Evolutionary conservation across 1,140 invertebrate species (phyloP).

Genomic region (Oscheius sp.): DNA sequence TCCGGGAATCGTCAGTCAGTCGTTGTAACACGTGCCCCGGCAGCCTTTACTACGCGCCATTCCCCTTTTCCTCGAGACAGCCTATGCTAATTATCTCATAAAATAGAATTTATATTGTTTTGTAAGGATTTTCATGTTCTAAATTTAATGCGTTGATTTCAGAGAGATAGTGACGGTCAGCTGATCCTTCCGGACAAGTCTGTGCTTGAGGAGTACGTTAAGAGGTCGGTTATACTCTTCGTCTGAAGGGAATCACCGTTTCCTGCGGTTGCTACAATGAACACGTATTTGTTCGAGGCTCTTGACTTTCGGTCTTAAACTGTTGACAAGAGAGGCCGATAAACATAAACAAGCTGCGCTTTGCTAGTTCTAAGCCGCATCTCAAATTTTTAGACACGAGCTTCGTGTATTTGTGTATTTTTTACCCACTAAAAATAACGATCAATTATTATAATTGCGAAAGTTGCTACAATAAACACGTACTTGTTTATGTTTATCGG

Average conservation of each 20-base stretch:
- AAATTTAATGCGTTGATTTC: neutral
- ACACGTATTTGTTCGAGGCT: neutral
- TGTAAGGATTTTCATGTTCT: no score
- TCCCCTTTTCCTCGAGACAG: neutral
- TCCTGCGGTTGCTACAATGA: neutral
- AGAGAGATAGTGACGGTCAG: constrained; percentile 19
- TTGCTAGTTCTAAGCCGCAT: no score
- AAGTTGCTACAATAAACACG: no score
- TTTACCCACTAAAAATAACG: no score
- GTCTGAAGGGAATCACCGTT: neutral
- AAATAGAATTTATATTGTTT: neutral
- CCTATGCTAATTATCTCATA: neutral
- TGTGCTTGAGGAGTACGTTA: constrained; percentile 41
- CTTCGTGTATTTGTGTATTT: no score
- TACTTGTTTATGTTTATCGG: no score
- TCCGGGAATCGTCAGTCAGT: constrained; percentile 2
- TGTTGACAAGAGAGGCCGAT: no score
- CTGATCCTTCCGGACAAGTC: constrained; percentile 41
- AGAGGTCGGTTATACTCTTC: constrained; percentile 10
- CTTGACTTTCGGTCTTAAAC: neutral
- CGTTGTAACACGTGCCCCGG: constrained; percentile 1
- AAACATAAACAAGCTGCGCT: no score
- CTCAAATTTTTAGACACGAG: no score
- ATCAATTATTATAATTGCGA: no score
- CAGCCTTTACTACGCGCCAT: constrained; percentile 1